Evolutionary conservation across 2,113 vertebrate species (phyloP).

Genomic region (Leptosomus discolor): DNA sequence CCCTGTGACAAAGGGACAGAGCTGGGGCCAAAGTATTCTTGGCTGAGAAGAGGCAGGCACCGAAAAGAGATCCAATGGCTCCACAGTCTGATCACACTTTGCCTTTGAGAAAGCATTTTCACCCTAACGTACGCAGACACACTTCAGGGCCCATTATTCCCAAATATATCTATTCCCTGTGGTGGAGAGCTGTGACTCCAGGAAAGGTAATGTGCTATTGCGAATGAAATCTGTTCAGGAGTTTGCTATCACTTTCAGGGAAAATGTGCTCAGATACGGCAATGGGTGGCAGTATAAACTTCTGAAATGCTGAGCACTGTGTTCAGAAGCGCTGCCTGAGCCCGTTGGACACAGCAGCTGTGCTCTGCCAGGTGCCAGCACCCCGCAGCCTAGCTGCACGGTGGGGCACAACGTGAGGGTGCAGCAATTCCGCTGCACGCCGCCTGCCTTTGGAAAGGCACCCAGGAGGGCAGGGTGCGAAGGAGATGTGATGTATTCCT

Average conservation of each 20-base stretch:
- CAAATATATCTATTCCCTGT: background rate
- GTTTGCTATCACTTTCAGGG: background rate
- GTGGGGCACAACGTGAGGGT: rapidly evolving
- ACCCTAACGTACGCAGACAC: background rate
- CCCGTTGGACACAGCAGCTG: background rate
- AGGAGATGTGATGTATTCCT: background rate
- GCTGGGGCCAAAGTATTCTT: background rate
- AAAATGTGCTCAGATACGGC: background rate
- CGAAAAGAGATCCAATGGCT: background rate
- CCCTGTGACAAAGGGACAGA: background rate
- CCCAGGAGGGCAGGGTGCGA: background rate
- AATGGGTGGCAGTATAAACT: conserved; percentile 37
- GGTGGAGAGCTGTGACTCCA: background rate
- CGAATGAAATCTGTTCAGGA: background rate
- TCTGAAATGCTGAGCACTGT: background rate
- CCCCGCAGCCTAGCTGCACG: background rate
- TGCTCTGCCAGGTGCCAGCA: rapidly evolving
- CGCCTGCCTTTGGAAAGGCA: background rate
- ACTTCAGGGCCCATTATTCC: background rate
- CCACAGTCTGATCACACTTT: background rate
- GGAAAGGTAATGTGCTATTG: background rate
- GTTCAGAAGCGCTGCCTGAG: background rate
- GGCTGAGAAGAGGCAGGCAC: background rate
- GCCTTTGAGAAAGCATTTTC: background rate
- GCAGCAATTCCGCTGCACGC: rapidly evolving